Base-by-base conservation (phyloP, 2,797 vertebrate species). In the Cetoscarus ocellatus region DNA sequence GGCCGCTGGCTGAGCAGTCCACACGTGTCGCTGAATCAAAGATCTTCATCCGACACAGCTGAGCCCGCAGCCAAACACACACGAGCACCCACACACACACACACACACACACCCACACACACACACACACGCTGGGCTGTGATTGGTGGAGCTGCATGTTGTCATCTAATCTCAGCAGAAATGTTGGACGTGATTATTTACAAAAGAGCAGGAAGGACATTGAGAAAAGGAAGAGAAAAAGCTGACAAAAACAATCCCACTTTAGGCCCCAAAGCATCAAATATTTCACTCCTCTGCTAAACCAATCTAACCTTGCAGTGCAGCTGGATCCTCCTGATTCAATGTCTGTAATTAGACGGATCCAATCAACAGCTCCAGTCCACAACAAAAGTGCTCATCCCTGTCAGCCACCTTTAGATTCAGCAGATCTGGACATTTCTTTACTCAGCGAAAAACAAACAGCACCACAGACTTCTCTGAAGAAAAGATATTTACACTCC, bases 1-100 rank as follows among this genome's bases (percentile, higher is more conserved):
- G 40, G 57, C 70, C 62, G 63, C 72, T n/a, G 57, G 49, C 55
- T 64, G 67, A 58, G 38, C 52, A 63, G 51, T 62, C 42, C 38
- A 45, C 71, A 74, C 55, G 63, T 74, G 71, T 54, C 8, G 10
- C 38, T 10, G 51, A 67, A 67, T 50, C 44, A 61, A 74, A 67
- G 71, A 57, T 67, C 44, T 47, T 60, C 70, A 34, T 54, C 55
- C 36, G 56, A 66, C 63, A 49, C 52, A 38, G 38, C 57, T 49
- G 44, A 62, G 66, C 48, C 65, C 47, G 40, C 18, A 48, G 65
- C 15, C 7, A 34, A 34, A 57, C 62, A 65, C 71, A 43, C 38
- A 44, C 59, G n/a, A n/a, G n/a, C n/a, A n/a, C n/a, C n/a, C n/a
- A n/a, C n/a, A 34, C 39, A 57, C 62, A 65, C 71, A 43, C 38